Conservation (phyloP, 2,113 vertebrate species). For the Xiphorhynchus elegans region DNA sequence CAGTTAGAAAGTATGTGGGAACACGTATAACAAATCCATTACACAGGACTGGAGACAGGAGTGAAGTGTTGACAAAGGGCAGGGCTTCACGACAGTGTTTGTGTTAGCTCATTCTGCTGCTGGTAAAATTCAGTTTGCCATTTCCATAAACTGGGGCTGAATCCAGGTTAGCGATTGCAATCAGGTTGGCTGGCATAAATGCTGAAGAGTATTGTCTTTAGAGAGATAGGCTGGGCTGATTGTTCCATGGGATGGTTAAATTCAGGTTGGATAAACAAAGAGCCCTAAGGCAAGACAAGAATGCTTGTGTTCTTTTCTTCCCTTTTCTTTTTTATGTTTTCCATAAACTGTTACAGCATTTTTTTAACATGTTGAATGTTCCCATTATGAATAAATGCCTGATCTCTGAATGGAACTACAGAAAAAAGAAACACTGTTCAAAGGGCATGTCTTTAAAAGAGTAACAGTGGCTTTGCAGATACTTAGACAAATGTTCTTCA, state of each 20-base stretch:
- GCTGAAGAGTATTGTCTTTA: background rate
- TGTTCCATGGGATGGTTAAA: constrained; percentile 30
- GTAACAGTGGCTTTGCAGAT: background rate
- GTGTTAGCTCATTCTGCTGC: constrained; percentile 60
- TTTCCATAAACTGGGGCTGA: constrained; percentile 37
- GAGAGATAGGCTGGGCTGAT: constrained; percentile 24
- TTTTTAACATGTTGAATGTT: background rate
- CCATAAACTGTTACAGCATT: background rate
- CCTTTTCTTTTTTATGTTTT: background rate
- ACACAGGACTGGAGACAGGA: constrained; percentile 17
- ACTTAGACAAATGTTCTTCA: background rate
- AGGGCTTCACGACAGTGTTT: constrained; percentile 58
- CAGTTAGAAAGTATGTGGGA: constrained; percentile 47
- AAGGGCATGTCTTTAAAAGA: background rate
- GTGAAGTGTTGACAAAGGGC: constrained; percentile 71
- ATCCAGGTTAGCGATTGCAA: constrained; percentile 45
- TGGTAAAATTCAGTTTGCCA: constrained; percentile 25
- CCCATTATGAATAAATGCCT: background rate
- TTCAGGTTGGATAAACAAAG: constrained; percentile 39
- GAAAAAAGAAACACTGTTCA: background rate
- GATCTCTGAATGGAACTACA: background rate
- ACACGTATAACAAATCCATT: constrained; percentile 54
- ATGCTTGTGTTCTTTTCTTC: background rate
- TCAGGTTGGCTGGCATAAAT: background rate
- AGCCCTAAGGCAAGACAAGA: constrained; percentile 30